These are phyloP conservation scores for Stegana nigrithorax DNA, from an alignment of 2,888 invertebrate species.

Conservation along the genomic window DNA sequence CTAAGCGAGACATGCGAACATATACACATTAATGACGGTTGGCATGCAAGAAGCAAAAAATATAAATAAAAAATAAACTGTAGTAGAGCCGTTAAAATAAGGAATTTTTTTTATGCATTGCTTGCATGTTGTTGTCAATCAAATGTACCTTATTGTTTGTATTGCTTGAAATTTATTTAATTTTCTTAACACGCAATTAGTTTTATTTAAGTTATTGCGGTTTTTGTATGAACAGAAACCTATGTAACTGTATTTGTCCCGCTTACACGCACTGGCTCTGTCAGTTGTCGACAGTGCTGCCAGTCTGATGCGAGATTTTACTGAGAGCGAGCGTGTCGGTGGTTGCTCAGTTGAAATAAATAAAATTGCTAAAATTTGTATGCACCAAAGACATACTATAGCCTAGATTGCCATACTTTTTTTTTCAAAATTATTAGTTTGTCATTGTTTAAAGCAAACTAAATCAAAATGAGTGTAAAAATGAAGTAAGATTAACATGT, in stretches of 20 bases:
- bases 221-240: constrained; percentile 34
- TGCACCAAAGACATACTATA: background rate
- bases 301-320: constrained; percentile 22
- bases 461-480: too few species aligned
- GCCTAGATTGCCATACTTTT: background rate
- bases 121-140: constrained; percentile 58
- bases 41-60: constrained; percentile 3
- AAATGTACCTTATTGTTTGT: constrained; percentile 57
- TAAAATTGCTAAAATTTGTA: background rate
- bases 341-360: too few species aligned
- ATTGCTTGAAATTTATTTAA: constrained; percentile 58
- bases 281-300: constrained; percentile 23
- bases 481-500: too few species aligned
- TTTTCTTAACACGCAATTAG: constrained; percentile 57
- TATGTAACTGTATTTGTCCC: constrained; percentile 33
- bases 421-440: constrained; percentile 3
- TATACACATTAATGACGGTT: constrained; percentile 3
- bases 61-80: background rate
- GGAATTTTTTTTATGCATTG: background rate
- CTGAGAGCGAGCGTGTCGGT: too few species aligned
- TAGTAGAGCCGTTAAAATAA: background rate
- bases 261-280: constrained; percentile 21
- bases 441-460: too few species aligned
- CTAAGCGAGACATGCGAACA: constrained; percentile 1
- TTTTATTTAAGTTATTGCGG: constrained; percentile 61